A percentile compares a stretch with the other conserved stretches of the same genome.
Evolutionary conservation across 2,888 invertebrate genomes (phyloP).

Genomic region (Synanthedon andrenaeformis): DNA sequence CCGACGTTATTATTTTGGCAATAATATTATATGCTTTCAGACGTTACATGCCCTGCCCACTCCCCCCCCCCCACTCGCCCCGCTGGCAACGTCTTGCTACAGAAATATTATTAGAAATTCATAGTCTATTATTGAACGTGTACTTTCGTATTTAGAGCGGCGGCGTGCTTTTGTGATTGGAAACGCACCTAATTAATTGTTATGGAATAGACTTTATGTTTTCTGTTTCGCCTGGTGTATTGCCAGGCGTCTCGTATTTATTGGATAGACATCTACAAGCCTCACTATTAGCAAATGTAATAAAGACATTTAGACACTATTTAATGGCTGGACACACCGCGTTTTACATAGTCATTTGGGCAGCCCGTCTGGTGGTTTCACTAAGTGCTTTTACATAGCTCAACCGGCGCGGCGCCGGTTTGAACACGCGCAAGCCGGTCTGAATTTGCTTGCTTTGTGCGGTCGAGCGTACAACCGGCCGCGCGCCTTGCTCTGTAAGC

Average conservation of each 20-base stretch:
- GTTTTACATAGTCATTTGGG: no score
- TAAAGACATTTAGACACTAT: no score
- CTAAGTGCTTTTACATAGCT: no score
- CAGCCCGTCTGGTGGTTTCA: no score
- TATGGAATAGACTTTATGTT: conserved; percentile 6
- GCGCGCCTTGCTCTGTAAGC: no score
- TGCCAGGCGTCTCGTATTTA: conserved; percentile 9
- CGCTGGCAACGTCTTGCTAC: conserved; percentile 38
- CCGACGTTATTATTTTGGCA: conserved; percentile 52
- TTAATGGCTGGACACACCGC: no score
- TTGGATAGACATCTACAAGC: no score
- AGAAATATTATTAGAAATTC: conserved; percentile 58
- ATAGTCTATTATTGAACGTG: conserved; percentile 50
- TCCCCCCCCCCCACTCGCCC: conserved; percentile 7
- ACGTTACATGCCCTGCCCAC: conserved; percentile 12
- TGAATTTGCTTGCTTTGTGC: no score
- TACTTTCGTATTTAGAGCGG: conserved; percentile 39
- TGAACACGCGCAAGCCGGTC: no score
- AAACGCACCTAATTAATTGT: conserved; percentile 10
- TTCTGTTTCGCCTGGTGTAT: conserved; percentile 8
- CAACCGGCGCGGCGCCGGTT: no score
- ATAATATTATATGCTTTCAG: conserved; percentile 50
- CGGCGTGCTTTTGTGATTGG: conserved; percentile 32
- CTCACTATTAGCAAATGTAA: no score
- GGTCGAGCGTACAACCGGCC: no score